Evolutionary conservation across 1,140 invertebrate species (phyloP), one percentile per base, ranked within the genome.

Genomic region (Ceratina calcarata): DNA sequence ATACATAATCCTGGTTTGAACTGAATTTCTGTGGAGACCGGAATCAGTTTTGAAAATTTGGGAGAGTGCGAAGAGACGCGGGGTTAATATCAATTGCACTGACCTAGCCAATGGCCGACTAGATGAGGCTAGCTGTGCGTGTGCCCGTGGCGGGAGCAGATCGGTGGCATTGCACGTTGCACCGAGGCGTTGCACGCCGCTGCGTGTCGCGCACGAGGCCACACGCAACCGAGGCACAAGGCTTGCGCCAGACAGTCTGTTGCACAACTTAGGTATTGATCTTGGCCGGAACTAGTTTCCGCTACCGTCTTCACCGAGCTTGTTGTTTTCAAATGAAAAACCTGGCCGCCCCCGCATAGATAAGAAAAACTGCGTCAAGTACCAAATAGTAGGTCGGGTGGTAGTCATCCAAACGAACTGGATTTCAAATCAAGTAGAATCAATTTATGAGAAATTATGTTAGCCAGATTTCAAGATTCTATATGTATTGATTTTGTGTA

Each of bases 241-340:
- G 83, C 82, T 87, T 82, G 83, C 83, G 82, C 84, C 85, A 86
- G 73, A 86, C 84, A 86, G 82, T 81, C 82, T 83, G 87, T 89
- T 89, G 90, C 89, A 89, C 87, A 88, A 91, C 88, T 92, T 88
- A 88, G 90, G 89, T 92, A 92, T 91, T 91, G 91, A 91, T 92
- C 91, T 92, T 89, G 88, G 89, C 85, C 89, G 90, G 89, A 92
- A 91, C 91, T 92, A 92, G 90, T 92, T 92, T 91, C 88, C 90
- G 88, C 88, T 91, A 91, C 86, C 91, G 89, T 88, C 53, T 32
- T 72, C 76, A 18, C 22, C 45, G 22, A 32, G 32, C 32, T n/a
- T n/a, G n/a, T 37, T 18, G 24, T 74, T 62, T 68, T 49, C 27
- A 6, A 37, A 37, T 6, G 32, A 37, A 37, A 37, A 37, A 37